A percentile compares a stretch with the other conserved stretches of the same genome.
Evolutionary conservation across 2,113 vertebrate species (phyloP).

Genomic region (rabbit (Oryctolagus cuniculus)): DNA sequence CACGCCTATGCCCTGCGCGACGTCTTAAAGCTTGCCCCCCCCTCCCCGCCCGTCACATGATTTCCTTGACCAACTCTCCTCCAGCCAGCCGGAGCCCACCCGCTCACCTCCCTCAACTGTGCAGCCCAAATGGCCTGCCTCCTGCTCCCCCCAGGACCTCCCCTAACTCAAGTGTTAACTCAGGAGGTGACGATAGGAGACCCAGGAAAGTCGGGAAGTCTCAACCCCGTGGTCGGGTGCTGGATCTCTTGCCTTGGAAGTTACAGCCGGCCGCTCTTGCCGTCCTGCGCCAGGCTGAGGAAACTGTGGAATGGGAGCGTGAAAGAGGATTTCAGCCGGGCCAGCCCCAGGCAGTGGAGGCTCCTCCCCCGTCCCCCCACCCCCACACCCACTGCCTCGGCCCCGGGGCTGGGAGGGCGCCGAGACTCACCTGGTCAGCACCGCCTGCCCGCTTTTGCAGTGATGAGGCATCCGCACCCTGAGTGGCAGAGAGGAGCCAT

Average conservation of each 20-base stretch:
- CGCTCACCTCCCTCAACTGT: neutral
- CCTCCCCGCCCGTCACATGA: fast-evolving
- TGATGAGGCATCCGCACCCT: neutral
- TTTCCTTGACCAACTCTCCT: neutral
- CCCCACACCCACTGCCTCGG: no score
- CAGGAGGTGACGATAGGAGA: neutral
- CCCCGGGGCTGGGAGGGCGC: neutral
- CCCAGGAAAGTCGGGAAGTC: no score
- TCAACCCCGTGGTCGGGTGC: neutral
- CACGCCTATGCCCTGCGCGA: neutral
- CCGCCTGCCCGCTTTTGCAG: constrained; percentile 67
- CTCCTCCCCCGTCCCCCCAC: no score
- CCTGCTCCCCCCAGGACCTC: neutral
- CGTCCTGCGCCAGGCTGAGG: constrained; percentile 15
- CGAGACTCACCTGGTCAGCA: constrained; percentile 41
- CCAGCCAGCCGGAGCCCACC: neutral
- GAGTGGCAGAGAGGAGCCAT: neutral
- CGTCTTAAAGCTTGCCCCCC: neutral
- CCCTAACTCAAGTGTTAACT: neutral
- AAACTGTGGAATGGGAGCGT: neutral
- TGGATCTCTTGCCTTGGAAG: constrained; percentile 8
- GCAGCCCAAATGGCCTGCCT: neutral
- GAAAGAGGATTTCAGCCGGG: neutral
- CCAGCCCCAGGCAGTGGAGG: neutral
- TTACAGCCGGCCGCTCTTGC: neutral